phyloP scores from a whole-genome alignment of 2,888 invertebrate species.

The Luffia ferchaultella region DNA sequence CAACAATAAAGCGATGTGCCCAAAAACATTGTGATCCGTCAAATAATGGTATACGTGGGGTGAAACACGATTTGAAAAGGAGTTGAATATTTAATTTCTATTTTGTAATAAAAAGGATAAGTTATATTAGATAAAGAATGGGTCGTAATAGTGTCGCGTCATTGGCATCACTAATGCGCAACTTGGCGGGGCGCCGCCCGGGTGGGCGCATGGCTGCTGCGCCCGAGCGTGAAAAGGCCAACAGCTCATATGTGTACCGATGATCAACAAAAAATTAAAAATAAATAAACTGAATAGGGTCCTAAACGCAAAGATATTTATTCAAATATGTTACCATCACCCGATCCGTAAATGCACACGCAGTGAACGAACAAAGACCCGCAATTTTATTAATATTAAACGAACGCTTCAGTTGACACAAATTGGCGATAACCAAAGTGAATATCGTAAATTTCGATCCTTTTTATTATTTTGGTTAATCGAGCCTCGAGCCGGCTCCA shows the following conservation, averaged over 20 bases:
- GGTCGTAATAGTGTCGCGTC: conserved; percentile 59
- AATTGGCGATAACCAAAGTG: conserved; percentile 60
- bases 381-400: conserved; percentile 63
- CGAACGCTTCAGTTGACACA: conserved; percentile 61
- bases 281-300: conserved; percentile 45
- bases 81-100: conserved; percentile 52
- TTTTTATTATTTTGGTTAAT: too few species aligned
- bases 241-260: conserved; percentile 24
- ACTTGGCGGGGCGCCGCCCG: conserved; percentile 45
- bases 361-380: conserved; percentile 49
- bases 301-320: conserved; percentile 53
- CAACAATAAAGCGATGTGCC: too few species aligned
- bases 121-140: conserved; percentile 59
- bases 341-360: conserved; percentile 56
- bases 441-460: conserved; percentile 34
- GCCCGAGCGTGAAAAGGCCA: conserved; percentile 20
- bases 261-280: conserved; percentile 34
- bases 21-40: too few species aligned
- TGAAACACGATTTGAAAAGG: conserved; percentile 46
- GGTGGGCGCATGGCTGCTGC: conserved; percentile 3
- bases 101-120: conserved; percentile 60
- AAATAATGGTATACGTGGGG: too few species aligned
- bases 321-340: conserved; percentile 63
- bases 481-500: too few species aligned
- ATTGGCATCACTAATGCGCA: conserved; percentile 50